These are phyloP conservation scores for Chaunax sp. DNA, from an alignment of 2,797 vertebrate genomes.

Conservation along the genomic window DNA sequence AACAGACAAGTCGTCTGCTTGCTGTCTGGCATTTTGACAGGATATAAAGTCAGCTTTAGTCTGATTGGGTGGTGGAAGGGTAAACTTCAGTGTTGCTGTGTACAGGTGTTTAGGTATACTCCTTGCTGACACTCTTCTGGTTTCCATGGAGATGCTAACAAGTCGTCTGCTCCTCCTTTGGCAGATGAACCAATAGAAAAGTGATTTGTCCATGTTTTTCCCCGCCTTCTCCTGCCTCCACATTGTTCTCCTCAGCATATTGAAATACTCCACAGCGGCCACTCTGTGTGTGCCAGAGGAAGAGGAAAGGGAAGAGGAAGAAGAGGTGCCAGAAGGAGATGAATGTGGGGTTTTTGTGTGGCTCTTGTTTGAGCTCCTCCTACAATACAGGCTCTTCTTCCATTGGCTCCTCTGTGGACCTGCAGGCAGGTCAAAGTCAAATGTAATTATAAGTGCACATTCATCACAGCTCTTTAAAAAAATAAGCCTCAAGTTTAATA, in stretches of 20 bases:
- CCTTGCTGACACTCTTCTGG: constrained; percentile 43
- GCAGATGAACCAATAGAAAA: constrained; percentile 36
- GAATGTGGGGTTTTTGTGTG: constrained; percentile 57
- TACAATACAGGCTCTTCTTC: constrained; percentile 93
- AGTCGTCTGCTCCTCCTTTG: constrained; percentile 62
- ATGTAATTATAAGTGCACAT: neutral
- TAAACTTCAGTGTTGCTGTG: constrained; percentile 50
- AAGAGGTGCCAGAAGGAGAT: constrained; percentile 68
- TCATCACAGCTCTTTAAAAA: neutral
- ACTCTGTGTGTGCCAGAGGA: constrained; percentile 37
- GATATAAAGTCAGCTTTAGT: too few species aligned
- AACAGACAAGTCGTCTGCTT: constrained; percentile 68
- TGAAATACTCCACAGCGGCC: constrained; percentile 39
- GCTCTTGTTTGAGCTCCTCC: constrained; percentile 64
- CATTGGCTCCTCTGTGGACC: constrained; percentile 94
- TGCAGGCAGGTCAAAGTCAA: constrained; percentile 65
- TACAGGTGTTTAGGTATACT: constrained; percentile 46
- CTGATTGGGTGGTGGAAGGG: neutral
- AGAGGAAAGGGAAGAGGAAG: constrained; percentile 53
- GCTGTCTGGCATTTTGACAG: constrained; percentile 5
- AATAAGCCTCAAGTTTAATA: neutral
- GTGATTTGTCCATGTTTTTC: constrained; percentile 39
- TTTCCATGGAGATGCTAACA: constrained; percentile 72
- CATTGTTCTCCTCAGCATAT: constrained; percentile 50
- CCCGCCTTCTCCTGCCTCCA: constrained; percentile 38